Base-by-base conservation (phyloP, 2,113 vertebrate species). In the Morone chrysops region DNA sequence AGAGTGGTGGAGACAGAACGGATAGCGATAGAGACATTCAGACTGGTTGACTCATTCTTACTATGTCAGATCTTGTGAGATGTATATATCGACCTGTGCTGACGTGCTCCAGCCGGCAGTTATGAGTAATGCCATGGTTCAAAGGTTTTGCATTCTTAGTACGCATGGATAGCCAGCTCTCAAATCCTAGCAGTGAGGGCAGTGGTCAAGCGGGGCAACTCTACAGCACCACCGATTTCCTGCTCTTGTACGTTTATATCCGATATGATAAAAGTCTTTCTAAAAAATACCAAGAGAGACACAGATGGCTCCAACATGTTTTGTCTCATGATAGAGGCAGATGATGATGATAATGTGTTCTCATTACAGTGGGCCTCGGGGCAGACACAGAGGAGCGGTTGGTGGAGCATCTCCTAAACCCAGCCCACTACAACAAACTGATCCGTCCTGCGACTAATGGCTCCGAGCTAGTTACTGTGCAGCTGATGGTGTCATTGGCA, bases 401-500 rank as follows among this genome's bases (percentile, higher is more conserved):
- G 90, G 97, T 99, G 60, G 97, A 98, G 47, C 96, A 98, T 63
- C 97, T 99, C 60, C 90, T 99, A 67, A 97, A 98, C 74, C 97
- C 98, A 0, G 94, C 96, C 0, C 97, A 97, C 69, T 99, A 99
- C 90, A 99, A 99, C 94, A 99, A 99, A 78, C 95, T 99, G 75
- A 99, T 99, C 92, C 97, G 97, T 2, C 98, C 98, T 0, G 97
- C 98, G 0, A 97, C 97, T 76, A 99, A 99, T 4, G 97, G 97
- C 87, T 98, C 97, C 0, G 96, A 99, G 90, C 90, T 97, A 93
- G 98, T 99, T 62, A 98, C 97, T 0, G 97, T 99, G 25, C 97
- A 98, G 94, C 96, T 99, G 61, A 99, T 98, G 97, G 97, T 99
- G 51, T 99, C 98, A 0, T 68, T 99, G 94, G 97, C 97, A 0